Evolutionary conservation across 2,888 invertebrate genomes (phyloP), one percentile per base, ranked within the genome.

Genomic region (Empis stercorea): DNA sequence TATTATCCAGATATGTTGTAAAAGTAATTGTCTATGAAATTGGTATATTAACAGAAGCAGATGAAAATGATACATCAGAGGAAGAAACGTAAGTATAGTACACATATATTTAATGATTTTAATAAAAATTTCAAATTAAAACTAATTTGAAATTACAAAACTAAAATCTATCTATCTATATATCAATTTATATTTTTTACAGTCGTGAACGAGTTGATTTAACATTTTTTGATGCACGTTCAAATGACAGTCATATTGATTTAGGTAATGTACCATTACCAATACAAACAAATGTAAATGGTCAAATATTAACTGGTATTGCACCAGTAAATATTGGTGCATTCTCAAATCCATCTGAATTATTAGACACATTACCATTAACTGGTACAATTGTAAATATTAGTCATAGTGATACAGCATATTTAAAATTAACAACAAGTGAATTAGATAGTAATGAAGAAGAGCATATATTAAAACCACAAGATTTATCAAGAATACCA

Each of bases 11-110:
- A 51, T 76, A 75, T 52, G 71, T 77, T 13, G 73, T 78, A 47
- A 74, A 71, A 56, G 75, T 76, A 0, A 68, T 76, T 6, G 74
- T 76, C 34, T 78, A 78, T 54, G 78, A 78, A 65, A 72, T 78
- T 54, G 78, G 78, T 47, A 74, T 78, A 52, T 62, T 78, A 30
- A 76, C 77, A 4, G 75, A 78, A 50, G 71, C 70, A 30, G 70
- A 67, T 50, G 71, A 70, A 38, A 71, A 71, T 16, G 67, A 65
- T 10, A 68, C 68, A 13, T 23, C 34, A 48, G 43, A 48, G 23
- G 44, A 44, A 9, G 46, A 49, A 49, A 49, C 41, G 49, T 56
- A 48, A 52, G 51, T 34, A n/a, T n/a, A n/a, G n/a, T n/a, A n/a
- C n/a, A n/a, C n/a, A n/a, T n/a, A n/a, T n/a, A n/a, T n/a, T n/a